These are phyloP conservation scores for Calypte anna DNA, from an alignment of 2,113 vertebrate genomes.

Conservation along the genomic window DNA sequence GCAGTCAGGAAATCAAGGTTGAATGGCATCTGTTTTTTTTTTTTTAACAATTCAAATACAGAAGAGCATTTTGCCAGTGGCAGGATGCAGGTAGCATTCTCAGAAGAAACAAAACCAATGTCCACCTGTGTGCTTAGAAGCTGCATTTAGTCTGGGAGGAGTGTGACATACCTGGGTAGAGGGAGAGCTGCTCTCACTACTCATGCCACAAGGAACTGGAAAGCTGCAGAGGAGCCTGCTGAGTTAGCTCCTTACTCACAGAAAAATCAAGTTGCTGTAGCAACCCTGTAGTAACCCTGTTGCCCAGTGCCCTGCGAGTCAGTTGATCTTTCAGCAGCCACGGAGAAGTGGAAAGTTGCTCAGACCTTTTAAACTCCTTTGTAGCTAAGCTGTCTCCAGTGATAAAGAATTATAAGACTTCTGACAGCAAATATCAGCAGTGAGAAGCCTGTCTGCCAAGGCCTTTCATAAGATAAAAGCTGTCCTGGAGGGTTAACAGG, in stretches of 20 bases:
- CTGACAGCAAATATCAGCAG: background rate
- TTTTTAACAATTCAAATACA: background rate
- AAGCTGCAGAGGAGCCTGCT: slow-evolving; percentile 5
- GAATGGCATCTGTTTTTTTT: background rate
- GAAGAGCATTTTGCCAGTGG: background rate
- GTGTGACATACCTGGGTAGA: background rate
- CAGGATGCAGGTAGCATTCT: background rate
- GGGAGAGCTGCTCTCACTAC: background rate
- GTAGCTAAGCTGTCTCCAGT: background rate
- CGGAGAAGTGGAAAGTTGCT: background rate
- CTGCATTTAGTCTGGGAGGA: background rate
- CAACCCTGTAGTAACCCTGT: slow-evolving; percentile 37
- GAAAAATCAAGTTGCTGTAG: slow-evolving; percentile 53
- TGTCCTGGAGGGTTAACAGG: background rate
- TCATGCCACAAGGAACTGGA: background rate
- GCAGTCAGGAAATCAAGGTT: background rate
- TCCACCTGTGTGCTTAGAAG: background rate
- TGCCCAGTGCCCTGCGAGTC: background rate
- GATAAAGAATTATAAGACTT: background rate
- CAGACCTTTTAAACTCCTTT: background rate
- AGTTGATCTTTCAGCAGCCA: slow-evolving; percentile 24
- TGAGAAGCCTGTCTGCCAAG: background rate
- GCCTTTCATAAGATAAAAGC: background rate
- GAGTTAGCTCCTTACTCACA: background rate
- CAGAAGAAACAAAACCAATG: background rate